These are phyloP conservation scores for Spisula solida DNA, from an alignment of 2,888 invertebrate genomes.

Conservation along the genomic window DNA sequence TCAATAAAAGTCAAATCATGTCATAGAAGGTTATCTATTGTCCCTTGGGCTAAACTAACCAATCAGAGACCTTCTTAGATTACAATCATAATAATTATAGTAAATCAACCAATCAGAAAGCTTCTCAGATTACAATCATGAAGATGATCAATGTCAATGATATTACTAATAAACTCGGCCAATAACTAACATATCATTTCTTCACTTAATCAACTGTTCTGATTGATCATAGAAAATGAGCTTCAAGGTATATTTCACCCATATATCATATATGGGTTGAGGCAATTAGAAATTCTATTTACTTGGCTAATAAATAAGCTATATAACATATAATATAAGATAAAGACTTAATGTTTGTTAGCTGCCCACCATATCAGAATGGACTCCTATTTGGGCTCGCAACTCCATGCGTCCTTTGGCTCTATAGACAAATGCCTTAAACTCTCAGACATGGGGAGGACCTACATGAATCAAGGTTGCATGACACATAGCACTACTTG, in stretches of 20 bases:
- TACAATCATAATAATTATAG: constrained; percentile 12
- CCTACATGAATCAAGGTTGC: too few relatives aligned
- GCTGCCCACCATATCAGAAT: too few relatives aligned
- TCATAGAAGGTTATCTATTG: constrained; percentile 23
- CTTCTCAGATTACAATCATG: constrained; percentile 19
- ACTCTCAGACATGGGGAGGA: too few relatives aligned
- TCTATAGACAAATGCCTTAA: too few relatives aligned
- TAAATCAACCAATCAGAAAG: constrained; percentile 23
- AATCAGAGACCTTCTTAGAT: constrained; percentile 17
- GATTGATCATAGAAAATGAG: not conserved
- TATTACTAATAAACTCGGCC: not conserved
- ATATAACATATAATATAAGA: not conserved
- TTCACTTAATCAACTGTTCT: not conserved
- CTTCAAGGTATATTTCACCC: not conserved
- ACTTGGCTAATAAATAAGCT: not conserved
- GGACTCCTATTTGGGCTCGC: too few relatives aligned
- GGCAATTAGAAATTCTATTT: not conserved
- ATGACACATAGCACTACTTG: too few relatives aligned
- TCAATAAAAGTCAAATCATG: constrained; percentile 15
- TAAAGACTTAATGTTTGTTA: too few relatives aligned
- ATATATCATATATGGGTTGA: not conserved
- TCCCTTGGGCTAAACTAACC: not conserved
- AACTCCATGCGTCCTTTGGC: too few relatives aligned
- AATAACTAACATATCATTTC: constrained; percentile 8
- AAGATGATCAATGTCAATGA: not conserved